Percentiles rank a stretch among this genome's conserved stretches.
These are phyloP conservation scores for Andrena cerasifolii DNA, from an alignment of 1,140 invertebrate genomes.

Conservation along the genomic window DNA sequence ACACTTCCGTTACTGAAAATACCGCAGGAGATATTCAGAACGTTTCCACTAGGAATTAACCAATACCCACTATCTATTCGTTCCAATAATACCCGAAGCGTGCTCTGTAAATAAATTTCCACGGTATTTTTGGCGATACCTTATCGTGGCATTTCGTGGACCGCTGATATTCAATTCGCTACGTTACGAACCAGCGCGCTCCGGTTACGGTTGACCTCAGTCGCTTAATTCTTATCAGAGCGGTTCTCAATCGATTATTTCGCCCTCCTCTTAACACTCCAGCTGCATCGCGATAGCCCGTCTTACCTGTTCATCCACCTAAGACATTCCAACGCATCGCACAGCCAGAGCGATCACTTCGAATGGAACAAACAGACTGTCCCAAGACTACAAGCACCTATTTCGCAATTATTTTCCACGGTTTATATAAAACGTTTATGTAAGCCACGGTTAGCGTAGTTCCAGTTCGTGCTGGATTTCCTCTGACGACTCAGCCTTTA, in stretches of 20 bases:
- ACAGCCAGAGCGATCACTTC: too few species aligned
- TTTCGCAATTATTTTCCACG: background rate
- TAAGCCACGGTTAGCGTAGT: slow-evolving; percentile 10
- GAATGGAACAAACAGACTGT: too few species aligned
- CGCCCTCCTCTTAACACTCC: background rate
- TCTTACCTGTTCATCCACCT: too few species aligned
- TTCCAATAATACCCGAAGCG: background rate
- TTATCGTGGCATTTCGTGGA: slow-evolving; percentile 33
- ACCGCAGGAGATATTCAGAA: too few species aligned
- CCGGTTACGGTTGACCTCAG: slow-evolving; percentile 67
- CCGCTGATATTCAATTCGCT: slow-evolving; percentile 43
- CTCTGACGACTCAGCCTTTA: background rate
- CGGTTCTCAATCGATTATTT: slow-evolving; percentile 58
- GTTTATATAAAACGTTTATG: slow-evolving; percentile 24
- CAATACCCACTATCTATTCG: too few species aligned
- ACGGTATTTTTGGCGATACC: background rate
- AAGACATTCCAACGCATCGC: background rate
- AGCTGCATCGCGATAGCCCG: background rate
- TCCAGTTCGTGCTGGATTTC: slow-evolving; percentile 41
- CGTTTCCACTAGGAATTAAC: too few species aligned
- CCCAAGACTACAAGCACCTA: too few species aligned
- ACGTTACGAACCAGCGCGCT: slow-evolving; percentile 58
- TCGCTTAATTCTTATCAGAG: slow-evolving; percentile 58
- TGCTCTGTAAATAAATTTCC: slow-evolving; percentile 8
- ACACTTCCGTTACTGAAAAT: too few species aligned